Evolutionary conservation across 2,888 invertebrate genomes (phyloP), one percentile per base, ranked within the genome.

Genomic region (Zaprionus bogoriensis): DNA sequence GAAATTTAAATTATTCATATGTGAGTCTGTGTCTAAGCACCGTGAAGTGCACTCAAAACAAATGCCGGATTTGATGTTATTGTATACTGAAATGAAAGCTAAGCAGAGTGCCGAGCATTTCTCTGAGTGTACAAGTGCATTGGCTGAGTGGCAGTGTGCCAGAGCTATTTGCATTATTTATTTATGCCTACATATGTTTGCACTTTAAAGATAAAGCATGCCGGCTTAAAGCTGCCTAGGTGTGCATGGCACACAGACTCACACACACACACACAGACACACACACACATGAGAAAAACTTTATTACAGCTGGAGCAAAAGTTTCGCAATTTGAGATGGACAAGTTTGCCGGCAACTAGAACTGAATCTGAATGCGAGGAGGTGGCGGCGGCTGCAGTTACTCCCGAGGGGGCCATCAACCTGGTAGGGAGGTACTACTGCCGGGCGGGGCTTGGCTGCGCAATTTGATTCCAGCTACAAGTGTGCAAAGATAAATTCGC

Each of bases 261-360:
- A 27, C 19, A 14, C 42, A 54, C 22, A 27, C 44, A 51, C 28
- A 17, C 30, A 41, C 20, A 12, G 2, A n/a, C n/a, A n/a, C n/a
- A n/a, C 32, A 14, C 7, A 14, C 28, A 28, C 41, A 12, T 10
- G 32, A 17, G 45, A 4, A 28, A 6, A 70, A 64, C 47, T 75
- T 70, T 75, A 58, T 58, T 65, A 50, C 54, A 67, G 46, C 47
- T 55, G 53, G 27, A 51, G 70, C 19, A 27, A 67, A 63, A 79
- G 42, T 78, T 76, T 75, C 50, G 72, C 76, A 78, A 67, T 71
- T 76, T 63, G 46, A 50, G 57, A 58, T 52, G 48, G 45, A 63
- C 70, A 75, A 74, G 62, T 77, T 77, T 28, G 45, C 36, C 23
- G 50, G 19, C 44, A 69, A 63, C 59, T 61, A 61, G 42, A 69